Base-by-base conservation (phyloP, 2,113 vertebrate genomes). In the Chionis minor region DNA sequence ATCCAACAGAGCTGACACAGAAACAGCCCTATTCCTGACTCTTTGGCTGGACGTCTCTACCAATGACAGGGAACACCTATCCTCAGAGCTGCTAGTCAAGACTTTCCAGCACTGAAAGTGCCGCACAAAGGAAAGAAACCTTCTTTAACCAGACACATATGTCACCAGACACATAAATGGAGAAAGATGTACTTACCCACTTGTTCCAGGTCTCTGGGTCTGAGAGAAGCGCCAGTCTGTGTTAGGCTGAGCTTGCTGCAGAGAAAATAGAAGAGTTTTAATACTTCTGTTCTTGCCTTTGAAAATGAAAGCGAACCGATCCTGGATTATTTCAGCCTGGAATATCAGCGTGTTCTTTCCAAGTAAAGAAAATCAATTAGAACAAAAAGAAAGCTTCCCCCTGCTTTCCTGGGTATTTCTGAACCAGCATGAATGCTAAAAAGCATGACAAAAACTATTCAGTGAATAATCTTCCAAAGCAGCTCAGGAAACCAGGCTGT, bases 161-260 rank as follows among this genome's bases (percentile, higher is more conserved):
- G 38, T 38, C 42, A 24, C 30, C 14, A 1, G 26, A 49, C 30
- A 94, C 80, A 85, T 14, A 94, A 62, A 92, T 38, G 35, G 71
- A 85, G 97, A 38, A 59, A 92, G 82, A 91, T 54, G 47, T 89
- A 98, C 99, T 99, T 97, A 99, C 99, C 99, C 99, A 72, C 99
- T 99, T 20, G 99, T 99, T 98, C 99, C 99, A 6, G 99, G 99
- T 98, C 99, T 99, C 98, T 99, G 99, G 97, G 99, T 99, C 98
- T 99, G 99, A 87, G 99, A 99, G 97, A 99, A 99, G 92, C 99
- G 99, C 99, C 99, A 99, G 94, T 99, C 99, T 78, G 98, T 98
- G 97, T 99, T 99, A 88, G 99, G 99, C 17, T 99, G 99, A 94
- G 99, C 99, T 99, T 99, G 99, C 99, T 99, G 99, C 93, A 97